A percentile compares a stretch with the other conserved stretches of the same genome.
phyloP scores from a whole-genome alignment of 2,113 vertebrate genomes.

The Peromyscus leucopus region DNA sequence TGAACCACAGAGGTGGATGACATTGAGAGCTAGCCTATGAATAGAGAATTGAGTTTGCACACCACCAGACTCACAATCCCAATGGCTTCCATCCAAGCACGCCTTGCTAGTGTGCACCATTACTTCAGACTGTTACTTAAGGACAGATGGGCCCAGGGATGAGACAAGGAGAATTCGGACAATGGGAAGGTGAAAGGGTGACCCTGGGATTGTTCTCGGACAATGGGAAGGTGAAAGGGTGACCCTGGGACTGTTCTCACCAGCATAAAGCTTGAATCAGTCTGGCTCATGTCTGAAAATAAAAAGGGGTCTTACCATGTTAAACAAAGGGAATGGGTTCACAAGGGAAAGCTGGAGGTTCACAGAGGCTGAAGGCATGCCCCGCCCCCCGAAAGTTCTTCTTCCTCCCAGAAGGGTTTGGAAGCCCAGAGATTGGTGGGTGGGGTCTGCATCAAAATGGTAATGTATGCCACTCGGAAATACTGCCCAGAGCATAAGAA shows the following conservation, averaged over 20 bases:
- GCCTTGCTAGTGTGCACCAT: neutral
- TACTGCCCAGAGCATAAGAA: neutral
- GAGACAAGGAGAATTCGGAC: neutral
- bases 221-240: neutral
- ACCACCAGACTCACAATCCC: neutral
- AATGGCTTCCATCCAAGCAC: neutral
- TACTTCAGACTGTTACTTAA: neutral
- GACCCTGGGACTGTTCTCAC: neutral
- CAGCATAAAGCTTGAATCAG: neutral
- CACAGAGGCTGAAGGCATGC: neutral
- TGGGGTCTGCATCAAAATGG: neutral
- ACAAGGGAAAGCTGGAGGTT: neutral
- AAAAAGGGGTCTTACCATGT: neutral
- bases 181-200: neutral
- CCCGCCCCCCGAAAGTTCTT: neutral
- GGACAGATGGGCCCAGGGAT: neutral
- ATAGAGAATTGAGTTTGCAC: neutral
- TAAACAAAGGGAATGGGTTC: neutral
- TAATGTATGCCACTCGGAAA: neutral
- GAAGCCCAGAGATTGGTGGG: neutral
- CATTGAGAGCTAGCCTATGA: neutral
- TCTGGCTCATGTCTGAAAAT: conserved; percentile 12
- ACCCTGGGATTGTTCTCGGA: neutral
- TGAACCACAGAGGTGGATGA: neutral
- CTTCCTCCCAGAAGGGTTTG: neutral